Evolutionary conservation across 2,797 vertebrate genomes (phyloP).

Genomic region (Typhlichthys eigenmanni): DNA sequence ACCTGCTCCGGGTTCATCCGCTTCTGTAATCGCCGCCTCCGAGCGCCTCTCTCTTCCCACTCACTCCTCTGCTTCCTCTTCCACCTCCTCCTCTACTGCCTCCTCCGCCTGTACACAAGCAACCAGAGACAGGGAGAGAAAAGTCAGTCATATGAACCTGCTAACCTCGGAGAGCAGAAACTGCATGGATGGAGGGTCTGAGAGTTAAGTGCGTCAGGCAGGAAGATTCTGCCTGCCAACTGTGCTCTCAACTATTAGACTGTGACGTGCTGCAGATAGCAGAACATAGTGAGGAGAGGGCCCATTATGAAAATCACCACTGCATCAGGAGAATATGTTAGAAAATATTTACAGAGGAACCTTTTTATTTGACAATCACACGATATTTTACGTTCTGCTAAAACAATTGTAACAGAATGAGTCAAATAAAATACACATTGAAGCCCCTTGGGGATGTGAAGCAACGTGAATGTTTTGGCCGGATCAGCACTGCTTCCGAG

Average conservation of each 20-base stretch:
- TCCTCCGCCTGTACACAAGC: slow-evolving; percentile 73
- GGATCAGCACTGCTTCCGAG: slow-evolving; percentile 48
- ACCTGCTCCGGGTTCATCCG: slow-evolving; percentile 79
- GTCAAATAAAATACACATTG: slow-evolving; percentile 16
- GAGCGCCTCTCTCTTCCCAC: slow-evolving; percentile 61
- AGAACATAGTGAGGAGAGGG: slow-evolving; percentile 60
- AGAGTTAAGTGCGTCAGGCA: slow-evolving; percentile 76
- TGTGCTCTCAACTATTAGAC: slow-evolving; percentile 72
- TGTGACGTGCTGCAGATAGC: slow-evolving; percentile 69
- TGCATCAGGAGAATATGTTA: slow-evolving; percentile 60
- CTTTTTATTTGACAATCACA: slow-evolving; percentile 7
- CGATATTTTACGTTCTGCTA: slow-evolving; percentile 35
- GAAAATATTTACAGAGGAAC: slow-evolving; percentile 52
- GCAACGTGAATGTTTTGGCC: slow-evolving; percentile 69
- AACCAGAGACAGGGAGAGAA: slow-evolving; percentile 67
- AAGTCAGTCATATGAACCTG: slow-evolving; percentile 72
- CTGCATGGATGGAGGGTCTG: slow-evolving; percentile 69
- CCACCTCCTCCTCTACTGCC: slow-evolving; percentile 62
- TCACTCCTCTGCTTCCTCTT: slow-evolving; percentile 69
- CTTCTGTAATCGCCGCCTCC: slow-evolving; percentile 67
- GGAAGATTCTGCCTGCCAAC: slow-evolving; percentile 73
- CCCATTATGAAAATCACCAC: slow-evolving; percentile 71
- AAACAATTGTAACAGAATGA: slow-evolving; percentile 8
- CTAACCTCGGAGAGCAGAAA: slow-evolving; percentile 72
- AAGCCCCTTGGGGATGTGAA: slow-evolving; percentile 50